Evolutionary conservation across 2,797 vertebrate species (phyloP).

Genomic region (Enteromius radiatus): DNA sequence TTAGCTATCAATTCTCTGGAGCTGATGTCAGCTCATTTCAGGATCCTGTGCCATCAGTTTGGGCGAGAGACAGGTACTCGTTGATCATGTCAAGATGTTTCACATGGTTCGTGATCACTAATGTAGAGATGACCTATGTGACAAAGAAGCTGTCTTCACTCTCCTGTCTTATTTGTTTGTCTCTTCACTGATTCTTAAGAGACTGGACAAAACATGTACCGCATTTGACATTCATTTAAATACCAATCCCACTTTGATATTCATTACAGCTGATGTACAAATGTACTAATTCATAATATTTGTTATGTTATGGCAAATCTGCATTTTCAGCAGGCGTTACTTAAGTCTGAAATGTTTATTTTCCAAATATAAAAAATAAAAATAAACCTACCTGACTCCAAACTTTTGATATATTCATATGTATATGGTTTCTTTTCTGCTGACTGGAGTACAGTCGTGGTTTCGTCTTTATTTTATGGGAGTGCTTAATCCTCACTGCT

Average conservation of each 20-base stretch:
- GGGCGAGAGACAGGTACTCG: constrained; percentile 62
- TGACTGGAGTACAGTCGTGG: neutral
- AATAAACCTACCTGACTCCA: too few species aligned
- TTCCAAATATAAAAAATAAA: neutral
- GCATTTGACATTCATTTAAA: neutral
- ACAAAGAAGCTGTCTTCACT: constrained; percentile 30
- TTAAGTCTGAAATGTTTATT: neutral
- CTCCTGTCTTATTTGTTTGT: neutral
- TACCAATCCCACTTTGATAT: neutral
- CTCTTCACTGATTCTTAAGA: neutral
- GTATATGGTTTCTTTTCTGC: neutral
- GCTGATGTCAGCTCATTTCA: constrained; percentile 65
- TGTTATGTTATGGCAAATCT: neutral
- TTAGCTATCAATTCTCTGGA: constrained; percentile 68
- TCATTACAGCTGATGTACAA: too few species aligned
- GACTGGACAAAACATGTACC: neutral
- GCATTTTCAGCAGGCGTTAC: neutral
- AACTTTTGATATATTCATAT: neutral
- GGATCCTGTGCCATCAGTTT: constrained; percentile 57
- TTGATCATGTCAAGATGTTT: constrained; percentile 61
- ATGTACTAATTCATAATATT: neutral
- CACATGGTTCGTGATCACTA: constrained; percentile 51
- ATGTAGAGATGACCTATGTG: constrained; percentile 52
- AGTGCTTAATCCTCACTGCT: constrained; percentile 16
- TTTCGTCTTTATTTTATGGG: neutral